phyloP scores from a whole-genome alignment of 2,888 invertebrate species.

The Synergus umbraculus region DNA sequence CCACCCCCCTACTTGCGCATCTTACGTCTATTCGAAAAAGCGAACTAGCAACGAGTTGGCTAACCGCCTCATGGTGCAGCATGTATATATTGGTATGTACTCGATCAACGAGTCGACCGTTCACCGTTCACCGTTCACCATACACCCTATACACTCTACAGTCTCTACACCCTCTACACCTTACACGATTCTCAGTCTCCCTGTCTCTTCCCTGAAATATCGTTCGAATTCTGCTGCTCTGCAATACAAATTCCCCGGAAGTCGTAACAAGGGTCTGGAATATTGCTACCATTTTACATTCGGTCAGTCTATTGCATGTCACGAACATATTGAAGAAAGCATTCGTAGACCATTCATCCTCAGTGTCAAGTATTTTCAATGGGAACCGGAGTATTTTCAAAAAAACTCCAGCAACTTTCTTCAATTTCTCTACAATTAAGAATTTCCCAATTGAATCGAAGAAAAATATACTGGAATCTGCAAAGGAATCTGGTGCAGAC shows the following conservation, averaged over 20 bases:
- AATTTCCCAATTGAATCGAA: background rate
- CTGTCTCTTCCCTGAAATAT: slow-evolving; percentile 14
- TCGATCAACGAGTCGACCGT: slow-evolving; percentile 27
- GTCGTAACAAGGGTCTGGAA: slow-evolving; percentile 10
- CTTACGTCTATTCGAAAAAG: slow-evolving; percentile 32
- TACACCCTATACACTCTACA: background rate
- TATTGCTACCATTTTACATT: slow-evolving; percentile 5
- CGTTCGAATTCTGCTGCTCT: background rate
- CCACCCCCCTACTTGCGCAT: slow-evolving; percentile 3
- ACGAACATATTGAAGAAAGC: background rate
- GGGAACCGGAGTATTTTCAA: background rate
- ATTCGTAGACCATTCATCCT: background rate
- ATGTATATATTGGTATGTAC: background rate
- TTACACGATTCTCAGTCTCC: background rate
- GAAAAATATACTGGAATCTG: background rate
- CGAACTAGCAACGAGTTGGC: slow-evolving; percentile 13
- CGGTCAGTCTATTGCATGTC: background rate
- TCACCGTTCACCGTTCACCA: background rate
- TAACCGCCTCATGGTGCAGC: slow-evolving; percentile 18
- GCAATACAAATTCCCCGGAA: slow-evolving; percentile 27
- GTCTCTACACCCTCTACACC: too few species aligned
- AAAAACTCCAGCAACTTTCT: too few species aligned
- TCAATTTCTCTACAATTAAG: background rate
- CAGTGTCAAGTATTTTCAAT: background rate
- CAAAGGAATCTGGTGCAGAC: background rate